Conservation (phyloP, 1,140 invertebrate species). For the Sipha flava region DNA sequence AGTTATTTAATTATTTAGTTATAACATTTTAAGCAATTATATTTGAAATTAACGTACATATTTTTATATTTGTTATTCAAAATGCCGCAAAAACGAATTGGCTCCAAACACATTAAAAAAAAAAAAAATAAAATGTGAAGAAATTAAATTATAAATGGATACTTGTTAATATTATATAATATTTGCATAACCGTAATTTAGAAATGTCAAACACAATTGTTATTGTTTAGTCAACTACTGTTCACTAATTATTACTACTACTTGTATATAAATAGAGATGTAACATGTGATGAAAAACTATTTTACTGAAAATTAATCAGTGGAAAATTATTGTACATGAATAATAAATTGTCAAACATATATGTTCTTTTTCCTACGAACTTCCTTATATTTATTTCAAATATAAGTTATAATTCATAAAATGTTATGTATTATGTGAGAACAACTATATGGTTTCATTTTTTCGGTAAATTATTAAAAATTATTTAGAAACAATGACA, state of each 20-base stretch:
- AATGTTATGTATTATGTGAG: background rate
- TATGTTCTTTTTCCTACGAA: background rate
- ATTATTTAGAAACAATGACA: background rate
- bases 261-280: background rate
- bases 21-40: too few species aligned
- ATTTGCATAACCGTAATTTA: background rate
- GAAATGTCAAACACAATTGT: background rate
- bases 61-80: too few species aligned
- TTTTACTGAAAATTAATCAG: background rate
- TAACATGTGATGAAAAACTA: background rate
- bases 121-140: too few species aligned
- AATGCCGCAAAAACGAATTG: too few species aligned
- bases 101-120: too few species aligned
- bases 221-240: background rate
- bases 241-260: background rate
- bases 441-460: background rate
- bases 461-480: background rate
- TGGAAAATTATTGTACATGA: background rate
- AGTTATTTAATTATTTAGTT: too few species aligned
- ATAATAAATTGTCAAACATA: background rate
- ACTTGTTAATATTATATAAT: background rate
- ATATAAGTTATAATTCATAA: background rate
- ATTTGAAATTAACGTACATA: too few species aligned
- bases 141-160: too few species aligned
- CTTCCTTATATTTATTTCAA: background rate